Percentiles rank a stretch among this genome's conserved stretches.
These are phyloP conservation scores for Andrena hattorfiana DNA, from an alignment of 2,888 invertebrate genomes.

Conservation along the genomic window DNA sequence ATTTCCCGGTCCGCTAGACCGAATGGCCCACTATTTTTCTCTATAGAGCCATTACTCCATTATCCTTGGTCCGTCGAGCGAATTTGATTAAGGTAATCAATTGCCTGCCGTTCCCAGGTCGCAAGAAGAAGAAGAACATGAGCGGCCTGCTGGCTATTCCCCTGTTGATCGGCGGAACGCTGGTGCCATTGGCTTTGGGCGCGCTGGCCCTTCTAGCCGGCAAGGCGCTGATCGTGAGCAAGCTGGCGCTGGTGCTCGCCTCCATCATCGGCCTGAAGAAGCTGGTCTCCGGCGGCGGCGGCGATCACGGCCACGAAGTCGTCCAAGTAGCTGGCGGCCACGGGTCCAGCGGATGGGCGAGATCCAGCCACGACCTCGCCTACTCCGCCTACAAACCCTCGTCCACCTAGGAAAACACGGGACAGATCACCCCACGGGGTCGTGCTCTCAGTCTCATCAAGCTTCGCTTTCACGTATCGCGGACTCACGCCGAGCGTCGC, in stretches of 20 bases:
- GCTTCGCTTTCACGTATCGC: conserved; percentile 60
- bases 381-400: conserved; percentile 88
- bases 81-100: conserved; percentile 10
- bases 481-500: conserved; percentile 23
- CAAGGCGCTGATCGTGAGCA: conserved; percentile 94
- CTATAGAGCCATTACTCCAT: neutral
- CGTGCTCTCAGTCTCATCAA: conserved; percentile 39
- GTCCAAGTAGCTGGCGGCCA: conserved; percentile 88
- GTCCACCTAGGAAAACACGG: conserved; percentile 61
- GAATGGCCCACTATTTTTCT: conserved; percentile 40
- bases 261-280: conserved; percentile 95
- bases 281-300: conserved; percentile 88
- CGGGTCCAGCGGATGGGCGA: conserved; percentile 91
- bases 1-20: conserved; percentile 52
- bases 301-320: conserved; percentile 87
- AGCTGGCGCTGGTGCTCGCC: conserved; percentile 92
- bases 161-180: conserved; percentile 91
- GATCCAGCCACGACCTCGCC: conserved; percentile 88
- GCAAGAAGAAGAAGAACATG: conserved; percentile 90
- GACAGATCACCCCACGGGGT: conserved; percentile 9
- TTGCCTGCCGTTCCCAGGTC: conserved; percentile 77
- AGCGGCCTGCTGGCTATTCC: conserved; percentile 92
- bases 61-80: conserved; percentile 4
- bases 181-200: conserved; percentile 93
- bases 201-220: conserved; percentile 93